These are phyloP conservation scores for Silurus aristotelis DNA, from an alignment of 2,797 vertebrate species.

Conservation along the genomic window DNA sequence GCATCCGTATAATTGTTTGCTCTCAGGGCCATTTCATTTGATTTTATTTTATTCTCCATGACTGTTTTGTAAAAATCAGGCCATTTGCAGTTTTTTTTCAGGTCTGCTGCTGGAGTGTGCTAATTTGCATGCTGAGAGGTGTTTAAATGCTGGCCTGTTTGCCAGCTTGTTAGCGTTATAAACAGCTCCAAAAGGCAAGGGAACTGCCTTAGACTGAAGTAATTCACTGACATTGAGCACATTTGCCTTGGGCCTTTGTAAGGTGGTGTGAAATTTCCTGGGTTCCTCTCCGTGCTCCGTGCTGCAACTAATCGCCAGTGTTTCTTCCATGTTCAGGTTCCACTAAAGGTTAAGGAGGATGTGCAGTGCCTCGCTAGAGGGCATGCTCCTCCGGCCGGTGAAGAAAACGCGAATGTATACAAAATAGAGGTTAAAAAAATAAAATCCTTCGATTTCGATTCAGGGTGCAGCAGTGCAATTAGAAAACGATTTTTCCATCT, in stretches of 20 bases:
- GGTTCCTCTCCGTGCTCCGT: constrained; percentile 19
- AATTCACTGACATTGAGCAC: constrained; percentile 36
- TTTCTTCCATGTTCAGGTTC: constrained; percentile 8
- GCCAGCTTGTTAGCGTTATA: constrained; percentile 42
- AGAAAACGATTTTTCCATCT: background rate
- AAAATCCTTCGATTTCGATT: background rate
- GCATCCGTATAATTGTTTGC: constrained; percentile 19
- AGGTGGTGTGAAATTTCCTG: constrained; percentile 27
- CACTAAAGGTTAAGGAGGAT: constrained; percentile 9
- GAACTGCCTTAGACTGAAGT: constrained; percentile 39
- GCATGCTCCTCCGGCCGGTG: background rate
- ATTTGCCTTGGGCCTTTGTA: constrained; percentile 24
- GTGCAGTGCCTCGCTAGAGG: constrained; percentile 4
- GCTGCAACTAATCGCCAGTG: constrained; percentile 20
- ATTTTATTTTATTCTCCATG: constrained; percentile 14
- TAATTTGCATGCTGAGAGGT: constrained; percentile 46
- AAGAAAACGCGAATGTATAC: background rate
- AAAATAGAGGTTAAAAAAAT: constrained; percentile 1
- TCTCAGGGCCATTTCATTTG: constrained; percentile 12
- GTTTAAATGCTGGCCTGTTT: constrained; percentile 42
- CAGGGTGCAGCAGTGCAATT: background rate
- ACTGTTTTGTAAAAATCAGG: constrained; percentile 32
- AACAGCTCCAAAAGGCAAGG: constrained; percentile 40
- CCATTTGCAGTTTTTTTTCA: constrained; percentile 47
- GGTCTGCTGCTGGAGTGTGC: constrained; percentile 23